A percentile compares a stretch with the other conserved stretches of the same genome.
Evolutionary conservation across 1,140 invertebrate species (phyloP).

Genomic region (Neuroterus valhalla): DNA sequence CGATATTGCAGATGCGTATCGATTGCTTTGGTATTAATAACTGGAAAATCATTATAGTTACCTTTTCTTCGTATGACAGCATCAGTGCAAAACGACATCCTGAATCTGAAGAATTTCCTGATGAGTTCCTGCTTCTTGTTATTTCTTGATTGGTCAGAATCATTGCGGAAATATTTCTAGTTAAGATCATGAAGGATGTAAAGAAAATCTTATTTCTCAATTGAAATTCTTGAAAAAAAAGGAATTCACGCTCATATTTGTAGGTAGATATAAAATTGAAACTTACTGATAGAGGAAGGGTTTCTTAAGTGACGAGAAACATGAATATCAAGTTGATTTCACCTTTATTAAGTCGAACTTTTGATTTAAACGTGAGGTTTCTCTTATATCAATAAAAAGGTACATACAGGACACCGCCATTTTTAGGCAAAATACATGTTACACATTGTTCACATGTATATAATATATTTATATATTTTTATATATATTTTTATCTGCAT

Average conservation of each 20-base stretch:
- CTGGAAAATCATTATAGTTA: conserved; percentile 2
- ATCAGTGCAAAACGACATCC: neutral
- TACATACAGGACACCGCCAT: conserved; percentile 51
- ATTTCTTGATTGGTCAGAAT: no score
- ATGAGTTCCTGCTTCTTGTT: no score
- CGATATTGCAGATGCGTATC: conserved; percentile 12
- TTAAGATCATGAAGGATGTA: no score
- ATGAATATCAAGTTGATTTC: conserved; percentile 21
- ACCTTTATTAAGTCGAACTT: conserved; percentile 52
- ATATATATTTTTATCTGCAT: conserved; percentile 31
- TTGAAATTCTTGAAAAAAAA: no score
- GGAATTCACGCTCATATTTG: no score
- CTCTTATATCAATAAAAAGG: conserved; percentile 49
- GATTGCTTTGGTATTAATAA: neutral
- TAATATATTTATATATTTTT: conserved; percentile 21
- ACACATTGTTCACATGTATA: conserved; percentile 36
- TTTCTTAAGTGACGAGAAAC: neutral
- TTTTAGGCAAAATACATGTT: conserved; percentile 27
- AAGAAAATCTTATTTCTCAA: no score
- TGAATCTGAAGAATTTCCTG: neutral
- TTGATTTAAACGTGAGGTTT: conserved; percentile 41
- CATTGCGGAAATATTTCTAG: no score
- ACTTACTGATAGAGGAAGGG: neutral
- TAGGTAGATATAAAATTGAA: no score
- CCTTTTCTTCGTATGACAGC: neutral